These are phyloP conservation scores for Scaptomyza pallida DNA, from an alignment of 1,140 invertebrate species.

Conservation along the genomic window DNA sequence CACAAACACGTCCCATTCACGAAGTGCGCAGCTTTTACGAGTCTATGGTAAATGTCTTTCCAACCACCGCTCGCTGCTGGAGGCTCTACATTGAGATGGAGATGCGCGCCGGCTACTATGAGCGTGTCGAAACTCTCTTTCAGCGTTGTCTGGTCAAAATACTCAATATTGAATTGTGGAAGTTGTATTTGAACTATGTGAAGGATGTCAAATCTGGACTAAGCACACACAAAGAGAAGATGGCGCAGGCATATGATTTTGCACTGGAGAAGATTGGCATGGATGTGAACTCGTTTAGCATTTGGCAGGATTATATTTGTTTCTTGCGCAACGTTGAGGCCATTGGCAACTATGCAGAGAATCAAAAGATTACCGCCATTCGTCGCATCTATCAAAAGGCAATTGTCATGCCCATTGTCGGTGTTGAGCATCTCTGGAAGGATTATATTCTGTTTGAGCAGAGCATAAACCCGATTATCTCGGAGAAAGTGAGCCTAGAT, in stretches of 20 bases:
- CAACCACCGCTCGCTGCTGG: constrained; percentile 98
- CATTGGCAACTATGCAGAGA: constrained; percentile 99
- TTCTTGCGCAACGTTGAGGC: constrained; percentile 99
- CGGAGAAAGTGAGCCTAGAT: constrained; percentile 86
- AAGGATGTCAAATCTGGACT: constrained; percentile 98
- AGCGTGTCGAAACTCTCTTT: constrained; percentile 99
- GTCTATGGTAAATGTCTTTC: constrained; percentile 95
- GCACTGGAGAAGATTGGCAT: constrained; percentile 99
- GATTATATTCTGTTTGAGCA: constrained; percentile 98
- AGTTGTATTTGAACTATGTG: constrained; percentile 98
- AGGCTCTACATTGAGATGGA: constrained; percentile 99
- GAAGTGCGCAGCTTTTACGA: constrained; percentile 97
- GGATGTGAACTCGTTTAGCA: constrained; percentile 97
- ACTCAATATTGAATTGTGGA: constrained; percentile 99
- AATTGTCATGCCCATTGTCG: constrained; percentile 98
- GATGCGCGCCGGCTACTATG: constrained; percentile 97
- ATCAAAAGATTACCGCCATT: constrained; percentile 99
- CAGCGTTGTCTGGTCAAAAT: constrained; percentile 99
- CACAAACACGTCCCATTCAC: constrained; percentile 94
- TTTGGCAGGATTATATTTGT: constrained; percentile 99
- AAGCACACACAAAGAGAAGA: constrained; percentile 98
- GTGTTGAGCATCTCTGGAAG: constrained; percentile 99
- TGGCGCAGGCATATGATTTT: constrained; percentile 99
- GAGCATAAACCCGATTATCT: constrained; percentile 98
- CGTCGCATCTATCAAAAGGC: constrained; percentile 98